Evolutionary conservation across 2,888 invertebrate species (phyloP), one percentile per base, ranked within the genome.

Genomic region (Mayetiola destructor): DNA sequence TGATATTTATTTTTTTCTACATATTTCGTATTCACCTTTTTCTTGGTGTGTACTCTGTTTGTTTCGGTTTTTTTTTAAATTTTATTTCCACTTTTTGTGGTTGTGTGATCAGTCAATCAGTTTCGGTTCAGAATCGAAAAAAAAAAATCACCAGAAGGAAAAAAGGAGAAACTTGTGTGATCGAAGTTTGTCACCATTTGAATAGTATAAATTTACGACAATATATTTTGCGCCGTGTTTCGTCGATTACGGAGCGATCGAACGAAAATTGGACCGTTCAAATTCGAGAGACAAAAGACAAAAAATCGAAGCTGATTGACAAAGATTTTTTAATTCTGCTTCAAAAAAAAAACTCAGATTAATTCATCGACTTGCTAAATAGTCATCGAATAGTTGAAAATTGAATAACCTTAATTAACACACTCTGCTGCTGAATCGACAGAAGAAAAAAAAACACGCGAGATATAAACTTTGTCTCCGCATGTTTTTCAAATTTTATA

Each of bases 341-440:
- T n/a, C n/a, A n/a, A n/a, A n/a, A n/a, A 16, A n/a, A 48, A 48
- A 48, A 48, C 48, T 48, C 48, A 27, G 48, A 48, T 48, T 23
- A 48, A 16, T 48, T 48, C 48, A 48, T 48, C 48, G 48, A 6
- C 48, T 42, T n/a, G 14, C 36, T 42, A 20, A 48, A 48, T 39
- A 27, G 48, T 48, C 48, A 27, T 27, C 27, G 27, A 48, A 27
- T 48, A 27, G 9, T 14, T 4, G 23, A 3, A 42, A 21, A 21
- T 21, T 18, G 10, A 40, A 21, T 20, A 20, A 39, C 21, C 23
- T n/a, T 42, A 42, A 42, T 42, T 42, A 42, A 23, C 39, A 18
- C 39, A 42, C 23, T 5, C 23, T 42, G 21, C 18, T 39, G 16
- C 20, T 16, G 12, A 6, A 23, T 40, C 20, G 20, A 12, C 16